Percentiles rank a stretch among this genome's conserved stretches.
Conservation (phyloP, 2,888 invertebrate species). For the Nebria brevicollis region DNA sequence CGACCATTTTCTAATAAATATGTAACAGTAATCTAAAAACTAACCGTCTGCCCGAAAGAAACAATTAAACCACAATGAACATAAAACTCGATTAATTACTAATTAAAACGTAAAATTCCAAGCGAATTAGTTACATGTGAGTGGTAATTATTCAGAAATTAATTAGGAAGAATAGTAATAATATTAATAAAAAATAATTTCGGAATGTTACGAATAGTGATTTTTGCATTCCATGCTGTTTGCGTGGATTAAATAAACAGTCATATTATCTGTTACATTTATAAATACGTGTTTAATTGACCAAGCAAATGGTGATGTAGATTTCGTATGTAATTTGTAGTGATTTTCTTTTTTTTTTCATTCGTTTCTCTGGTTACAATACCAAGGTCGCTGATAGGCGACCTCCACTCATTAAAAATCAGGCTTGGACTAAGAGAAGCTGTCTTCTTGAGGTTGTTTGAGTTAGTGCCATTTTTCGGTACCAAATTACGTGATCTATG, state of each 20-base stretch:
- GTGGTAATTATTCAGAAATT: not conserved
- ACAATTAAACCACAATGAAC: not conserved
- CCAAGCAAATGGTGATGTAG: constrained; percentile 39
- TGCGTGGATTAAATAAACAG: not conserved
- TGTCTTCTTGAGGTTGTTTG: too few species aligned
- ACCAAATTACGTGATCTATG: too few species aligned
- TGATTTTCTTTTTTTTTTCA: constrained; percentile 31
- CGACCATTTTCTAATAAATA: too few species aligned
- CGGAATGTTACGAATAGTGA: not conserved
- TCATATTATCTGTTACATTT: constrained; percentile 23
- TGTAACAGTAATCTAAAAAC: too few species aligned
- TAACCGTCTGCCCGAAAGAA: not conserved
- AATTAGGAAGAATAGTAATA: not conserved
- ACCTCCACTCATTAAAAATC: not conserved
- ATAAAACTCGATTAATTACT: not conserved
- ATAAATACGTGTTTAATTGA: constrained; percentile 46
- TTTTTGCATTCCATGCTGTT: not conserved
- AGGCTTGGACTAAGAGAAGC: not conserved
- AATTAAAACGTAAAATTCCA: not conserved
- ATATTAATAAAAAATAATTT: not conserved
- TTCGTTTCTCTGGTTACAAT: not conserved
- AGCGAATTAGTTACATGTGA: not conserved
- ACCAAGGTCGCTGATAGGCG: not conserved
- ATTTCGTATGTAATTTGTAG: constrained; percentile 44
- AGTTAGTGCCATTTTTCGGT: too few species aligned